Evolutionary conservation across 2,888 invertebrate genomes (phyloP).

Genomic region (Napeogenes inachia): DNA sequence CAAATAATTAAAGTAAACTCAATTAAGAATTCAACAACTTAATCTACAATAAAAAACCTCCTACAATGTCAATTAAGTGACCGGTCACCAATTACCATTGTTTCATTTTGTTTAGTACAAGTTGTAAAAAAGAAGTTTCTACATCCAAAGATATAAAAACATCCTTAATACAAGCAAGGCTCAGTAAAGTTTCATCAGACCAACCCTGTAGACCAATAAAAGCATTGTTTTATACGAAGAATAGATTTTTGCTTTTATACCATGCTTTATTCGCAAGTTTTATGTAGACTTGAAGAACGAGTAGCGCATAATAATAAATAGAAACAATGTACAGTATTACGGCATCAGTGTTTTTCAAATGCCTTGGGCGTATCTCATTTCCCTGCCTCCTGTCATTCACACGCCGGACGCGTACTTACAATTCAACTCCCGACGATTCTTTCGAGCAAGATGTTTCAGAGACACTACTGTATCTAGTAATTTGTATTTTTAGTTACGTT

Average conservation of each 20-base stretch:
- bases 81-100: constrained; percentile 15
- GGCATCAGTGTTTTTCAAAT: constrained; percentile 5
- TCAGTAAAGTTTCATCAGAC: constrained; percentile 24
- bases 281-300: constrained; percentile 11
- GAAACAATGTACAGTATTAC: constrained; percentile 6
- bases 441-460: constrained; percentile 4
- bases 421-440: background rate
- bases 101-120: constrained; percentile 16
- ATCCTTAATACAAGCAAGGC: constrained; percentile 23
- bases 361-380: constrained; percentile 8
- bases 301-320: constrained; percentile 7
- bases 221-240: constrained; percentile 26
- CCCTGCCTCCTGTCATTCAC: constrained; percentile 7
- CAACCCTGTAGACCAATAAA: constrained; percentile 27
- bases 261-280: constrained; percentile 15
- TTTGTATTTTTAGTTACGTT: too few species aligned
- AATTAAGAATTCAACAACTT: background rate
- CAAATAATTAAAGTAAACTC: too few species aligned
- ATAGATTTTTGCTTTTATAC: constrained; percentile 21
- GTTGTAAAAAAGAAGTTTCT: constrained; percentile 20
- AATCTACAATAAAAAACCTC: constrained; percentile 22
- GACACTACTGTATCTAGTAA: background rate
- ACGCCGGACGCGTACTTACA: constrained; percentile 3
- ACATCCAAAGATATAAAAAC: constrained; percentile 26
- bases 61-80: constrained; percentile 36